Base-by-base conservation (phyloP, 2,113 vertebrate genomes). In the Neolamprologus toae region DNA sequence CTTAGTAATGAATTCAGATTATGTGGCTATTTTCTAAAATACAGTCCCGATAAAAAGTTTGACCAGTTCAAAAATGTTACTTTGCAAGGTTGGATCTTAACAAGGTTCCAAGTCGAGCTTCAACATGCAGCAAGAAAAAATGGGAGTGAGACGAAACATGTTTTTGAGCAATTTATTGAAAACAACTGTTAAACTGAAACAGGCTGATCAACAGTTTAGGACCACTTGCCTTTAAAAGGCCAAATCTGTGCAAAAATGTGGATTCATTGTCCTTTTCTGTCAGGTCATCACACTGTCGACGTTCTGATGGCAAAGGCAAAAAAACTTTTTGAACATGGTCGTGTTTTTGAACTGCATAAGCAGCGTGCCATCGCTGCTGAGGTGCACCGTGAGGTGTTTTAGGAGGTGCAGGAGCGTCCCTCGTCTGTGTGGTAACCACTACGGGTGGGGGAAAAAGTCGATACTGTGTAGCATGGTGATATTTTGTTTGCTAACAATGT, bases 201-300 rank as follows among this genome's bases (percentile, higher is more conserved):
- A 54, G 0, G 53, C 21, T 54, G 49, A 53, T 53, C 51, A 1
- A 11, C 3, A 23, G 51, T 54, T 54, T 54, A 21, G 51, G 51
- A 55, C 21, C 54, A 23, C 0, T 0, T 14, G 54, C 2, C 54
- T 26, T 26, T 57, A 57, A 57, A 57, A 57, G 54, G 54, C 1
- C 1, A 2, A 55, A 55, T 8, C 11, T 55, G 54, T 55, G 54
- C 21, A 2, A 55, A 55, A 5, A 7, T 55, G 54, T 55, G 54
- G 54, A 14, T 26, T 5, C 3, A 14, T 26, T 14, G 23, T 28
- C 23, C 2, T 14, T 57, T 57, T 2, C 3, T 57, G 4, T 57
- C 54, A 57, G 54, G 21, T 3, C 2, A 1, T 13, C 11, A 51
- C 51, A 26, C 6, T 26, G 54, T 26, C 21, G 54, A 57, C 0